Base-by-base conservation (phyloP, 2,888 invertebrate species). In the Exephanes ischioxanthus region DNA sequence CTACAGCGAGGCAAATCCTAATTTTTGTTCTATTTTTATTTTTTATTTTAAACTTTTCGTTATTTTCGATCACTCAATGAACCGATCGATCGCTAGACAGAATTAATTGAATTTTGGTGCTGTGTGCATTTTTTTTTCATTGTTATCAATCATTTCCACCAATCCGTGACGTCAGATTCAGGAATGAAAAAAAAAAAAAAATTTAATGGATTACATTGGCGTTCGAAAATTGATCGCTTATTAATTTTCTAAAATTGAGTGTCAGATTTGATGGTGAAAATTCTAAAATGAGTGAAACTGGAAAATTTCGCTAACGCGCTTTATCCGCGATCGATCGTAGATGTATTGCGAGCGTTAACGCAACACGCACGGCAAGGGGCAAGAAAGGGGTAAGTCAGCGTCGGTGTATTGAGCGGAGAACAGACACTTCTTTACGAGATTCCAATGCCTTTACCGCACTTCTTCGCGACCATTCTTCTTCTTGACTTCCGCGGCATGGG, bases 21-120 rank as follows among this genome's bases (percentile, higher is more conserved):
- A 26, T 26, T 58, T 26, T 14, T 58, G 11, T 55, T 9, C 22
- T 45, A 33, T 58, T 53, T 26, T 7, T 37, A 41, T 41, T 73
- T 51, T 37, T 45, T 45, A 67, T 22, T 68, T 61, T 6, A 2
- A 22, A 22, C 11, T 76, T 76, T 80, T 58, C 55, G 16, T 63
- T 3, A 41, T 78, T 85, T 58, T 58, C 75, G 55, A 80, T 72
- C 71, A 41, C 72, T 80, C 80, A 41, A 73, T 16, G n/a, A 19
- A 48, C 55, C 71, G 26, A 73, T 79, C 70, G 48, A 84, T 45
- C 66, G 71, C 66, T 6, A 33, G 33, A 5, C 6, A 1, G 7
- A 33, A 33, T 33, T 33, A 33, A 33, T 33, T 33, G 33, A 9
- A 41, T 33, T 45, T 53, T 66, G 53, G 37, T 53, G 45, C 45